Conservation (phyloP, 2,797 vertebrate species). For the Gobio occitaniae region DNA sequence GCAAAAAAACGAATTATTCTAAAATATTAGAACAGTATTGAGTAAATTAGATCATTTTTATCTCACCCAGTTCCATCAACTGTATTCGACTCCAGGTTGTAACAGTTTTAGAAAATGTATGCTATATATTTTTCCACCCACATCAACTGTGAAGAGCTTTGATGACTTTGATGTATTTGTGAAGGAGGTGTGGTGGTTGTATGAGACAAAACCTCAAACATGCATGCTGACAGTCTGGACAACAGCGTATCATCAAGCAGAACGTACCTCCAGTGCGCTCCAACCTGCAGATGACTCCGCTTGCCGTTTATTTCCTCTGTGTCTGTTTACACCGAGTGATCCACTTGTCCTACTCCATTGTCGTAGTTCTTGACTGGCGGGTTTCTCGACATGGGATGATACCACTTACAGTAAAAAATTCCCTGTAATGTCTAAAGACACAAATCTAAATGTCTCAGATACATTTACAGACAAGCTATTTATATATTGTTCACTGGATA, state of each 20-base stretch:
- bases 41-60: neutral
- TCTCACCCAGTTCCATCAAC: neutral
- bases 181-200: neutral
- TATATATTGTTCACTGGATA: neutral
- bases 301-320: neutral
- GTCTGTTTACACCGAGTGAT: neutral
- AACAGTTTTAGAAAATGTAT: neutral
- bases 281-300: neutral
- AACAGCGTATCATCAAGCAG: neutral
- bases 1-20: neutral
- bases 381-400: neutral
- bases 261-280: constrained; percentile 20
- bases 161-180: constrained; percentile 7
- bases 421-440: neutral
- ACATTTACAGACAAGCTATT: neutral
- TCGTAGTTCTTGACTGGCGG: neutral
- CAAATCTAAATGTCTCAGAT: constrained; percentile 3
- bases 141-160: neutral
- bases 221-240: neutral
- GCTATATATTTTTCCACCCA: neutral
- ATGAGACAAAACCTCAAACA: neutral
- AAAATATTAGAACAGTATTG: neutral
- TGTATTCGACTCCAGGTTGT: neutral
- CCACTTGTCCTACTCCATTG: neutral
- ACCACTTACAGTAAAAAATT: neutral